Conservation (phyloP, 2,113 vertebrate species). For the Helogale parvula region DNA sequence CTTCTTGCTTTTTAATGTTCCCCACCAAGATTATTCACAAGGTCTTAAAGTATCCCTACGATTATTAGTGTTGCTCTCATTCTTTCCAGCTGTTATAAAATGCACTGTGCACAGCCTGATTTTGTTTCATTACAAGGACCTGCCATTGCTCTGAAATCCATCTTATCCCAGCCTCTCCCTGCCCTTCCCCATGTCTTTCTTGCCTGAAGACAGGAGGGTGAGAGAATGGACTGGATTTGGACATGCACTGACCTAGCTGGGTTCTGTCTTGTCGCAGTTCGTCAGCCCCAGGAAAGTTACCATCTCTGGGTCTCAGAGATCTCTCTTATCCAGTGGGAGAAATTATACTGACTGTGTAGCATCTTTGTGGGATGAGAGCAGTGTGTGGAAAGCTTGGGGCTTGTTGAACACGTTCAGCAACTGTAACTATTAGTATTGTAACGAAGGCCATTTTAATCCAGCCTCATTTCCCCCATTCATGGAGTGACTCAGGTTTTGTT, state of each 20-base stretch:
- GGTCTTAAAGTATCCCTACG: neutral
- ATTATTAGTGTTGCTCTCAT: neutral
- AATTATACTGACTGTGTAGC: neutral
- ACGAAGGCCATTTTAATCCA: constrained; percentile 23
- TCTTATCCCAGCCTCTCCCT: neutral
- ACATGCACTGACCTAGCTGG: neutral
- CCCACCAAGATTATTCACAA: neutral
- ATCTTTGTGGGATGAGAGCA: neutral
- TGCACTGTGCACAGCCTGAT: neutral
- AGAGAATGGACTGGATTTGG: neutral
- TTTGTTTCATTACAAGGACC: neutral
- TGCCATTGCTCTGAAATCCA: neutral
- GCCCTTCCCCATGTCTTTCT: neutral
- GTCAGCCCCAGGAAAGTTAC: neutral
- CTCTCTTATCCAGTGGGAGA: neutral
- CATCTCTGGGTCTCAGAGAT: neutral
- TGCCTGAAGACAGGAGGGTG: neutral
- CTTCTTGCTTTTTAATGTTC: neutral
- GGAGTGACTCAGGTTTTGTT: constrained; percentile 49
- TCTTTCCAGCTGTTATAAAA: neutral
- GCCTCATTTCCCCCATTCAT: neutral
- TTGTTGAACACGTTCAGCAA: neutral
- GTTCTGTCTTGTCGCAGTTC: neutral
- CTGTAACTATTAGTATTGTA: neutral
- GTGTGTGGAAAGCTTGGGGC: neutral